These are phyloP conservation scores for Prorops nasuta DNA, from an alignment of 1,140 invertebrate species.

Conservation along the genomic window DNA sequence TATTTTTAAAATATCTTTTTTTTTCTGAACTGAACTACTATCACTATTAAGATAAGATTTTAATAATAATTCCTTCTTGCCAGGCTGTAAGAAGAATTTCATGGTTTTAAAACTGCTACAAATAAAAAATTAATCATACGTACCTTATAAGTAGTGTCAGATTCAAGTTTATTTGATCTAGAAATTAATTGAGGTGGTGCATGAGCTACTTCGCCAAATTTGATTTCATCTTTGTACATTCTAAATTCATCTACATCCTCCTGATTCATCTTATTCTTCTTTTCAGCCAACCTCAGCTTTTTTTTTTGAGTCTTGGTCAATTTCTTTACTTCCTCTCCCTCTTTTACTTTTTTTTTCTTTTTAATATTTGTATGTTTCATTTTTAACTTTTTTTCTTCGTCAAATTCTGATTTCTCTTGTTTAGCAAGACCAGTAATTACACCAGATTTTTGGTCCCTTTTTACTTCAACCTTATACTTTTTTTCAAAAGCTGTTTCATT, in stretches of 20 bases:
- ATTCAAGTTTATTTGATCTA: conserved; percentile 51
- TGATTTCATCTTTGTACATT: conserved; percentile 57
- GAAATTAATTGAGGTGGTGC: conserved; percentile 62
- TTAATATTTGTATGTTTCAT: conserved; percentile 45
- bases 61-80: conserved; percentile 59
- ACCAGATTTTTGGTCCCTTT: conserved; percentile 55
- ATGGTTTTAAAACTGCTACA: conserved; percentile 2
- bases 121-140: conserved; percentile 9
- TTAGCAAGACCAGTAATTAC: conserved; percentile 53
- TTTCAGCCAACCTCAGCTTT: conserved; percentile 48
- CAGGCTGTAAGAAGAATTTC: conserved; percentile 50
- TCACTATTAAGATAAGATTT: conserved; percentile 50
- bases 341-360: conserved; percentile 49
- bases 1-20: conserved; percentile 22
- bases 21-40: conserved; percentile 7
- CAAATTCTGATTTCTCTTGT: conserved; percentile 51
- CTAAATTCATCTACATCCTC: conserved; percentile 44
- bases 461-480: conserved; percentile 59
- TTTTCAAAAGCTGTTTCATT: conserved; percentile 59
- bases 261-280: conserved; percentile 47
- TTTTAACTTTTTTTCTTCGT: conserved; percentile 48
- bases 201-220: conserved; percentile 69
- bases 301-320: conserved; percentile 54
- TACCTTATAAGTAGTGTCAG: conserved; percentile 48
- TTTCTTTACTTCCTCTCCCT: conserved; percentile 28